Base-by-base conservation (phyloP, 2,888 invertebrate species). In the Gisinianus flammeolus region DNA sequence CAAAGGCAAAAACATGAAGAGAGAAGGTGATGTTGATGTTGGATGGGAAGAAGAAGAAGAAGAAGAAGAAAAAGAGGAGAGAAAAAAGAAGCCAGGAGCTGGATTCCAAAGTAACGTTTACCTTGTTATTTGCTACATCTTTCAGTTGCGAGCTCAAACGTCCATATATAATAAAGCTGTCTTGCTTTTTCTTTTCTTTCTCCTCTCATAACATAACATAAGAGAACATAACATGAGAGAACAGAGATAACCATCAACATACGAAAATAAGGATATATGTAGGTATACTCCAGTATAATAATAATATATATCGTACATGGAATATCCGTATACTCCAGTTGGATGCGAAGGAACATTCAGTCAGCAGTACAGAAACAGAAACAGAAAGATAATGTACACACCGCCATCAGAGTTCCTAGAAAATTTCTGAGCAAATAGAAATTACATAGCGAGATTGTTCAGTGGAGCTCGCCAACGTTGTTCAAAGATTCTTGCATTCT, bases 21-120 rank as follows among this genome's bases (percentile, higher is more conserved):
- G 26, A 62, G n/a, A 35, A 35, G 35, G 44, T 24, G 35, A 68
- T 68, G 68, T 44, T 68, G 35, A 68, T 68, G 68, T 68, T 68
- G 26, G 62, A 62, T 26, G 62, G 28, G 28, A 28, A 62, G 24
- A 6, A 44, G 8, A 1, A 44, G 28, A 62, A 26, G 2, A 6
- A 24, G 28, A 26, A 62, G 62, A 12, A 2, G 44, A 44, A 44
- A 1, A 2, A 12, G 44, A 44, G 19, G 2, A 2, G 6, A 12
- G 16, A 44, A 19, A 44, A 44, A 12, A 12, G 6, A 19, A 44
- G 44, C 44, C 44, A 44, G 62, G 62, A 58, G 58, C 58, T 58
- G 24, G 62, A 62, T 62, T 62, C 62, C 24, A 22, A 24, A 24
- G 62, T 62, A 62, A 62, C 62, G 26, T 62, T 62, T 62, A 62